Evolutionary conservation across 2,888 invertebrate genomes (phyloP).

Genomic region (Cheilosia urbana): DNA sequence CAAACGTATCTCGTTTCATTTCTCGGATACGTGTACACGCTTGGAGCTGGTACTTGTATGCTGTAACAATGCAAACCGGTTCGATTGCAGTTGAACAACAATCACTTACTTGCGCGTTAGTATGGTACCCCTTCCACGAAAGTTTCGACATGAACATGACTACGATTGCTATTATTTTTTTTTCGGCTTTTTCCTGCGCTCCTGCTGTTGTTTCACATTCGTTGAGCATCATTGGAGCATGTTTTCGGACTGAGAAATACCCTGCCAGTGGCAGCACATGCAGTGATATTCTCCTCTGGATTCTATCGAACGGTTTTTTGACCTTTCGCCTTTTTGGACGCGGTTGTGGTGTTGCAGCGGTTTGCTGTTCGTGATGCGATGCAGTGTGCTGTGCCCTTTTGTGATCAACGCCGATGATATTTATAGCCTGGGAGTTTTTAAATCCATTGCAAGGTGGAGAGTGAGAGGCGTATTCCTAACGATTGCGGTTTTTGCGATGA

Average conservation of each 20-base stretch:
- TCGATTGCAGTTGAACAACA: slow-evolving; percentile 74
- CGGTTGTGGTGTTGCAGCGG: not conserved
- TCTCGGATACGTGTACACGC: slow-evolving; percentile 28
- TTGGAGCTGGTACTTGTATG: slow-evolving; percentile 15
- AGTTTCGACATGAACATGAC: slow-evolving; percentile 50
- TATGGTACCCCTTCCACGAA: not conserved
- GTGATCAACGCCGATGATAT: slow-evolving; percentile 66
- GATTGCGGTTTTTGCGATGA: slow-evolving; percentile 55
- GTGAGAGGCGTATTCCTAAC: slow-evolving; percentile 41
- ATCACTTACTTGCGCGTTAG: slow-evolving; percentile 63
- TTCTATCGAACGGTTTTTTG: slow-evolving; percentile 71
- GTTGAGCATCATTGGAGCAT: slow-evolving; percentile 70
- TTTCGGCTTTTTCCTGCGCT: slow-evolving; percentile 16
- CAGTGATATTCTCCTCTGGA: slow-evolving; percentile 42
- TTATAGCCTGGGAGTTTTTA: slow-evolving; percentile 62
- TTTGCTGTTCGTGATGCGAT: not conserved
- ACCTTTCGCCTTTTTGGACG: slow-evolving; percentile 60
- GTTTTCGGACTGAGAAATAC: slow-evolving; percentile 33
- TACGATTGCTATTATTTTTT: slow-evolving; percentile 29
- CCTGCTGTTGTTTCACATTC: slow-evolving; percentile 56
- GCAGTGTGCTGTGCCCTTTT: slow-evolving; percentile 50
- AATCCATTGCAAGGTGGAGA: slow-evolving; percentile 28
- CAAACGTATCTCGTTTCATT: slow-evolving; percentile 65
- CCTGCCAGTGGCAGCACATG: slow-evolving; percentile 11
- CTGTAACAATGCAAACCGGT: slow-evolving; percentile 72